Base-by-base conservation (phyloP, 1,140 invertebrate genomes). In the Megalopta genalis region DNA sequence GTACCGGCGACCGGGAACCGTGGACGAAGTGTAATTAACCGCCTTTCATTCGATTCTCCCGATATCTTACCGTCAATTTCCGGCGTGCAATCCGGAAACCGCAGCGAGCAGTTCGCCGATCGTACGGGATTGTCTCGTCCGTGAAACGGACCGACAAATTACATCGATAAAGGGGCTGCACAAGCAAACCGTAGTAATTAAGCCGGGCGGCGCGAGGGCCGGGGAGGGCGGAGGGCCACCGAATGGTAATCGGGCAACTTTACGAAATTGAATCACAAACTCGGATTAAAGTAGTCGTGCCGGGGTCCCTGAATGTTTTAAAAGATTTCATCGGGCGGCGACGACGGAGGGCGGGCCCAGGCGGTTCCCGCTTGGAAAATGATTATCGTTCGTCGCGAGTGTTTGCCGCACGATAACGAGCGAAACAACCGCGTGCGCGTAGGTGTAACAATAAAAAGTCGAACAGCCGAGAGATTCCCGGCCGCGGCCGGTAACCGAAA, bases 21-120 rank as follows among this genome's bases (percentile, higher is more conserved):
- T 9, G 63, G 10, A n/a, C 39, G 12, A n/a, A 66, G 37, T 52
- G 84, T 87, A 90, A 90, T 90, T 90, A 88, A 89, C 86, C 82
- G 82, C 80, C 83, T 90, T 86, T 90, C 86, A 89, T 83, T 83
- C 74, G 73, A 86, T 89, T 88, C 87, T 87, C 86, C 69, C 69
- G 82, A 86, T 84, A 82, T 86, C 86, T 88, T 87, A 75, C 63
- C 72, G 78, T 86, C 79, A 82, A 84, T 83, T 88, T 87, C 77
- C 81, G 70, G 27, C 46, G 70, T 59, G 83, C 74, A 81, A 66
- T 81, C 77, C 73, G 69, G 73, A 77, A 84, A 84, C 83, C 83
- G 72, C 77, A 82, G 76, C 75, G 5, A 68, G 57, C 83, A 77
- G 79, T 69, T 57, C 23, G 54, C 67, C 66, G 82, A 63, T 80